Evolutionary conservation across 2,888 invertebrate genomes (phyloP), one percentile per base, ranked within the genome.

Genomic region (Scaptomyza cyrtandrae): DNA sequence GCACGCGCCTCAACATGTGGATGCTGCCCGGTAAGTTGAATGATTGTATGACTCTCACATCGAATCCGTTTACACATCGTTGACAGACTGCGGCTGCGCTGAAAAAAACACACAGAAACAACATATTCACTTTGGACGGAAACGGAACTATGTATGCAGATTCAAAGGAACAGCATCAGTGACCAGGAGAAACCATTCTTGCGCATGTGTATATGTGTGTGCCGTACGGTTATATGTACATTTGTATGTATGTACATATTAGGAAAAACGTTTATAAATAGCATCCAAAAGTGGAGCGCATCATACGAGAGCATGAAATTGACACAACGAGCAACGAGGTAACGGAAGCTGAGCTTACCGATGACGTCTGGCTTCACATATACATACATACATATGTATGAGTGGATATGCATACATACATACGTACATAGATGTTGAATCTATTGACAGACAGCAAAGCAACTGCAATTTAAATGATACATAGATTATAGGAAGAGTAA

Each of bases 141-240:
- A 86, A 80, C 89, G 89, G 86, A 86, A 80, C 73, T 75, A 65
- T 85, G 83, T 87, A 88, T 87, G 80, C 88, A 82, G 80, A 84
- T 86, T 88, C 72, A 44, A 80, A 86, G 86, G 86, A 88, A 65
- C 87, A 64, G 80, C 61, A 44, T 53, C 62, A 54, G 31, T 41
- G 44, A 44, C 46, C 58, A 49, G 43, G 61, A 61, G 67, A 50
- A 63, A 55, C 19, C 66, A 73, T 69, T 61, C 61, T 71, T 66
- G 76, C 78, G 75, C 71, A 75, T 78, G 63, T 66, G 54, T 74
- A 48, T 64, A 50, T 57, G 46, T 64, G 56, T 78, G 55, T 65
- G 58, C 59, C 9, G 2, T 33, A 16, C 4, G 9, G 16, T 41
- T 41, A 39, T 67, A 63, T 71, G 63, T 73, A 62, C 14, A 39